Percentiles rank a stretch among this genome's conserved stretches.
Conservation (phyloP, 2,888 invertebrate genomes). For the Agrilus biguttatus region DNA sequence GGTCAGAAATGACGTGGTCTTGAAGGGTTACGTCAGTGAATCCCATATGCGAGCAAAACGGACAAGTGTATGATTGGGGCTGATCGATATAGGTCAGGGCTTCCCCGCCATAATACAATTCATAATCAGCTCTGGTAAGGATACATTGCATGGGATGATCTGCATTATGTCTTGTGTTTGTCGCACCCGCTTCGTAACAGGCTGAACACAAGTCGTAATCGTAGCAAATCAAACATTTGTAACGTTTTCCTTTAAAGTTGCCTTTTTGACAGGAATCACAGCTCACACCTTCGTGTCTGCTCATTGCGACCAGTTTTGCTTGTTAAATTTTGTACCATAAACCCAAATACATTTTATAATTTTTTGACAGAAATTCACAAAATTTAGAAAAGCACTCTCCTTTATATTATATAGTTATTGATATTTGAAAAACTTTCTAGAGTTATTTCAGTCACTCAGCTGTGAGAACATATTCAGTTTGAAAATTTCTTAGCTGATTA, state of each 20-base stretch:
- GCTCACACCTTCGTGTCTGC: conserved; percentile 1
- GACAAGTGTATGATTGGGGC: conserved; percentile 2
- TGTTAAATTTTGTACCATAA: too few relatives aligned
- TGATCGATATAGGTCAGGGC: background rate
- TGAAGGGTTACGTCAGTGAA: background rate
- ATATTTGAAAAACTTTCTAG: too few relatives aligned
- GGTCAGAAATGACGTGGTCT: background rate
- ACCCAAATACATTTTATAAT: too few relatives aligned
- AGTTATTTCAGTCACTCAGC: too few relatives aligned
- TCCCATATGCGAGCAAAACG: conserved; percentile 2
- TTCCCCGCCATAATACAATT: conserved; percentile 2
- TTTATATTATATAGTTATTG: too few relatives aligned
- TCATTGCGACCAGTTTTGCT: background rate
- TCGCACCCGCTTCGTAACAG: conserved; percentile 2
- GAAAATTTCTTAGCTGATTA: too few relatives aligned
- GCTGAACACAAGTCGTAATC: conserved; percentile 3
- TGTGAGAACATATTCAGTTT: too few relatives aligned
- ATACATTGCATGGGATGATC: conserved; percentile 5
- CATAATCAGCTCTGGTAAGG: background rate
- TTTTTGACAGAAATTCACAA: too few relatives aligned
- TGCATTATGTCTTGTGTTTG: background rate
- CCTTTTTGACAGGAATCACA: conserved; percentile 1
- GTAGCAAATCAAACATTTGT: conserved; percentile 4
- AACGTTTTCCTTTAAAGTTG: conserved; percentile 1
- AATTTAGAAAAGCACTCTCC: too few relatives aligned